Evolutionary conservation across 2,113 vertebrate species (phyloP).

Genomic region (Daphoenositta chrysoptera): DNA sequence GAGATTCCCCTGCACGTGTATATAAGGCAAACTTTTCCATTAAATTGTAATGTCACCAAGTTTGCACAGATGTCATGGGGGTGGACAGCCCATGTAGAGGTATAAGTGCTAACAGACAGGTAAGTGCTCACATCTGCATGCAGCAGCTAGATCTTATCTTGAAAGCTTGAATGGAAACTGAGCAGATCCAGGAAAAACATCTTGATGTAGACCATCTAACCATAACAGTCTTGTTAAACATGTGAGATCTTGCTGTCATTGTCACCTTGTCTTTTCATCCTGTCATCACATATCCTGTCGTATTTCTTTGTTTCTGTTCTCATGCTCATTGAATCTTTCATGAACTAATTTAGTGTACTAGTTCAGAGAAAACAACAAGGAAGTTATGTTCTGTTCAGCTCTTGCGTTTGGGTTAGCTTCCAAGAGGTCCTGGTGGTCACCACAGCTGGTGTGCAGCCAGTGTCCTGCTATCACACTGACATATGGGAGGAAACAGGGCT

Average conservation of each 20-base stretch:
- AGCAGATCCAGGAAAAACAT: not conserved
- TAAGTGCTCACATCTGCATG: not conserved
- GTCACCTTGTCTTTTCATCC: not conserved
- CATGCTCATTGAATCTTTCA: not conserved
- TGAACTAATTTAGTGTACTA: not conserved
- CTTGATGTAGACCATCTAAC: not conserved
- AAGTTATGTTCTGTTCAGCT: fast-evolving
- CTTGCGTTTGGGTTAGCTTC: not conserved
- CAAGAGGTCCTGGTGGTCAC: not conserved
- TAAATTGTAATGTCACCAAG: not conserved
- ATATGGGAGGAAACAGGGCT: not conserved
- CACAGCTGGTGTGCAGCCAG: not conserved
- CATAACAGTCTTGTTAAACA: not conserved
- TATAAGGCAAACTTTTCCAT: not conserved
- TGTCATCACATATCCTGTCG: not conserved
- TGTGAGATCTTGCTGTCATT: not conserved
- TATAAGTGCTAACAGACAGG: not conserved
- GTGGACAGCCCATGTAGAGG: not conserved
- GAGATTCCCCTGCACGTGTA: not conserved
- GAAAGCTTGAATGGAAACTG: not conserved
- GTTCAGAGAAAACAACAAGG: not conserved
- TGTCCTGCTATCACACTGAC: not conserved
- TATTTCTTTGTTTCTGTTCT: not conserved
- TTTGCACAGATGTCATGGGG: not conserved
- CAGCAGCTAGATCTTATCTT: not conserved